Base-by-base conservation (phyloP, 1,140 invertebrate genomes). In the Dendroctonus ponderosae region DNA sequence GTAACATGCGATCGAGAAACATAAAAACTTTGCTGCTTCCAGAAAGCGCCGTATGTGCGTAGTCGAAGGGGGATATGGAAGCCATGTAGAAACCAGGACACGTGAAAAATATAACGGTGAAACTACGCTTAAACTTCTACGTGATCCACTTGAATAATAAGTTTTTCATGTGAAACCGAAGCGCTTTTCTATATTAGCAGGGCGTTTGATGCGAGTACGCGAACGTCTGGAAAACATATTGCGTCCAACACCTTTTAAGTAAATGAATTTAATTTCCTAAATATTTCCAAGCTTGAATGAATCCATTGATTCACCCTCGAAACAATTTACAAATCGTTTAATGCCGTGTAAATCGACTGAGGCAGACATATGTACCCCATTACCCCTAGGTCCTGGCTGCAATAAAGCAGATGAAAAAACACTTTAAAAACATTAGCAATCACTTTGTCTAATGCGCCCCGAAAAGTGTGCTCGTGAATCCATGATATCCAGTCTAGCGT, bases 91-190 rank as follows among this genome's bases (percentile, higher is more conserved):
- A 66, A 51, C 63, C 63, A 57, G 39, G 63, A 66, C 63, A 66
- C 63, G 63, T 66, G 52, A 66, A 66, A 66, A 66, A 40, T 66
- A 66, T 66, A 66, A 66, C 63, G 54, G 50, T 66, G 59, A 66
- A 66, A 66, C 63, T 66, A 52, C 56, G 54, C 63, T 66, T 66
- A 66, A 66, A 59, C 63, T 66, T 15, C 54, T 66, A 66, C 63
- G 63, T 66, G 63, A 58, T 46, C 63, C 56, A 66, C 63, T 66
- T 66, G 56, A 58, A 51, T 66, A 66, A 66, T 66, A 66, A 66
- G 63, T 66, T 66, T 66, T 66, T 49, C 48, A 41, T 44, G 43
- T 66, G 26, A 26, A 26, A 26, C 26, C 26, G 26, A 26, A 26
- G 26, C 26, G 26, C 1, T 26, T 26, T 26, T 26, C 26, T 26